Conservation (phyloP, 2,888 invertebrate genomes). For the Pollenia griseotomentosa region DNA sequence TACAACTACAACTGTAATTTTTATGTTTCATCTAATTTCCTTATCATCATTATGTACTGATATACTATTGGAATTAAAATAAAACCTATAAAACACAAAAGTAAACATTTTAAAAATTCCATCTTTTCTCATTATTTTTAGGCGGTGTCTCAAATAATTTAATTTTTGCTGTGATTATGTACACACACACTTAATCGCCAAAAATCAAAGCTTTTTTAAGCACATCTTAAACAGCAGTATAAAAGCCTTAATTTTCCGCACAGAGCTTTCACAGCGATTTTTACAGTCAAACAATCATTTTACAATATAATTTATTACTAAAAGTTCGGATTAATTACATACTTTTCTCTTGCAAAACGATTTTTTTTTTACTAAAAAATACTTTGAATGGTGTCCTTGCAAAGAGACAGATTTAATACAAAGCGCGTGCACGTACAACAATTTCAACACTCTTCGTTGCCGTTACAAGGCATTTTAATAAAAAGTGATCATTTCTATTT, state of each 20-base stretch:
- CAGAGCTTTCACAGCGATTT: slow-evolving; percentile 56
- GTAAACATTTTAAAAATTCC: too few species aligned
- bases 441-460: slow-evolving; percentile 52
- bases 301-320: slow-evolving; percentile 7
- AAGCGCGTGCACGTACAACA: slow-evolving; percentile 21
- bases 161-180: too few species aligned
- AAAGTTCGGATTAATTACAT: slow-evolving; percentile 16
- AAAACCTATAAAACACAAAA: too few species aligned
- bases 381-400: slow-evolving; percentile 72
- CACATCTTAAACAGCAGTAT: slow-evolving; percentile 45
- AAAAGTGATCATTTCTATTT: slow-evolving; percentile 34
- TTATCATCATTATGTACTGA: too few species aligned
- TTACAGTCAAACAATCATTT: slow-evolving; percentile 33
- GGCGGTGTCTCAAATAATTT: too few species aligned
- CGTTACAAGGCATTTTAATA: slow-evolving; percentile 44
- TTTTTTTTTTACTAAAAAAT: slow-evolving; percentile 12
- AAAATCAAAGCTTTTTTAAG: slow-evolving; percentile 36
- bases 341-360: slow-evolving; percentile 7
- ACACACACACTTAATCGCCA: slow-evolving; percentile 9
- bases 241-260: slow-evolving; percentile 51
- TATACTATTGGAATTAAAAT: too few species aligned
- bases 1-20: too few species aligned
- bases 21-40: too few species aligned
- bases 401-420: slow-evolving; percentile 31
- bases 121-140: too few species aligned